Base-by-base conservation (phyloP, 2,113 vertebrate genomes). In the Zosterops pallidus region DNA sequence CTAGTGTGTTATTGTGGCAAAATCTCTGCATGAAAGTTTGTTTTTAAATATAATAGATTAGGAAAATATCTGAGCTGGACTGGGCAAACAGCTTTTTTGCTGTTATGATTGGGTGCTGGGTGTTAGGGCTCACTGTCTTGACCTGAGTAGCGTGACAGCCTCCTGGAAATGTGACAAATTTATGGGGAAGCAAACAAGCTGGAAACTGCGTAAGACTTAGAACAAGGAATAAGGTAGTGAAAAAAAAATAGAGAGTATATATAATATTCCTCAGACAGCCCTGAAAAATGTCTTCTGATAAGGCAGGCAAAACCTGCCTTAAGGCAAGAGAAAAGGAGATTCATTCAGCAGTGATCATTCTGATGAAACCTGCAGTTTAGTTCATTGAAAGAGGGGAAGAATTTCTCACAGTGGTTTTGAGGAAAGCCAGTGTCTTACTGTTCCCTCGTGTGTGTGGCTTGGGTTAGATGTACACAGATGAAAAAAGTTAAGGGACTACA, bases 381-480 rank as follows among this genome's bases (percentile, higher is more conserved):
- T 31, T 63, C 31, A 49, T 11, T 42, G 56, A 64, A 71, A 47
- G 22, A 8, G 16, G n/a, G 25, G 19, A 74, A 62, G 28, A n/a
- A 6, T 64, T 89, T 83, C 53, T 7, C 42, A 23, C 11, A 31
- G 14, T 9, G 9, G 14, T 60, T 79, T 75, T 49, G 65, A 42
- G 55, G 19, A 24, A 64, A 71, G 11, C 37, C 50, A 41, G 0
- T 33, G 39, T 24, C 20, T 78, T 35, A 56, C 18, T 46, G 1
- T 69, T 70, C 14, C 12, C 9, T 21, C 0, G 0, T 11, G 1
- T 14, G 20, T 19, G 29, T 81, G 29, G 21, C 42, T 78, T 75
- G 56, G 35, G 23, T 82, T 89, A 55, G 85, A 76, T 22, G 25
- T 52, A 10, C 60, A 35, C 2, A 28, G 68, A 72, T 21, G 21